These are phyloP conservation scores for Darevskia mixta DNA, from an alignment of 2,797 vertebrate genomes.

Conservation along the genomic window DNA sequence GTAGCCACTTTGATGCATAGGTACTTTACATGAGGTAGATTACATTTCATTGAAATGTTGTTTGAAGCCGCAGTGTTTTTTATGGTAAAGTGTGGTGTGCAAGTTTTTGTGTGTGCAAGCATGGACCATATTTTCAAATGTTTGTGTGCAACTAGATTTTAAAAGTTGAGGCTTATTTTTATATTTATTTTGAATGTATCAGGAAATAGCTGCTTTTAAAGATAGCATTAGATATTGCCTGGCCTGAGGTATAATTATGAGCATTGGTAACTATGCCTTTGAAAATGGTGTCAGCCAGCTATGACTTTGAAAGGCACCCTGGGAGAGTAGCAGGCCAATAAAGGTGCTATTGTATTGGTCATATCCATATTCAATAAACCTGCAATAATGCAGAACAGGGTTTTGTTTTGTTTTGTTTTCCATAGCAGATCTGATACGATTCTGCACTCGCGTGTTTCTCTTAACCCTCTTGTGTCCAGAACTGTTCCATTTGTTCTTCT, in stretches of 20 bases:
- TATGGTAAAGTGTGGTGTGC: background rate
- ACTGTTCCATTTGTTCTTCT: background rate
- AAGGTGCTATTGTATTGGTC: constrained; percentile 38
- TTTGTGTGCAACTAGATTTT: too few relatives aligned
- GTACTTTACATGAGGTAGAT: background rate
- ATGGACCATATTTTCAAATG: background rate
- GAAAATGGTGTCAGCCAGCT: background rate
- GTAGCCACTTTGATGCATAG: background rate
- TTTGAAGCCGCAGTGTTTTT: background rate
- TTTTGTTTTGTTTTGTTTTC: background rate
- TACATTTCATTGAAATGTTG: background rate
- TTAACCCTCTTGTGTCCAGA: constrained; percentile 22
- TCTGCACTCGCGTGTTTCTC: background rate
- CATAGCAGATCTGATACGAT: background rate
- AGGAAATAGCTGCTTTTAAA: background rate
- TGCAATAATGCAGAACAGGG: background rate
- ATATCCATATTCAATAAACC: constrained; percentile 27
- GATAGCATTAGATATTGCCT: background rate
- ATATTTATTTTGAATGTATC: background rate
- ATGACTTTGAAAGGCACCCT: constrained; percentile 43
- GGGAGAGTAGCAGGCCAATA: constrained; percentile 45
- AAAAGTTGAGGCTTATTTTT: too few relatives aligned
- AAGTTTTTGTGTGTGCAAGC: background rate
- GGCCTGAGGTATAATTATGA: background rate
- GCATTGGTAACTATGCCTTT: constrained; percentile 37